These are phyloP conservation scores for Cheilinus undulatus DNA, from an alignment of 2,113 vertebrate species.

Conservation along the genomic window DNA sequence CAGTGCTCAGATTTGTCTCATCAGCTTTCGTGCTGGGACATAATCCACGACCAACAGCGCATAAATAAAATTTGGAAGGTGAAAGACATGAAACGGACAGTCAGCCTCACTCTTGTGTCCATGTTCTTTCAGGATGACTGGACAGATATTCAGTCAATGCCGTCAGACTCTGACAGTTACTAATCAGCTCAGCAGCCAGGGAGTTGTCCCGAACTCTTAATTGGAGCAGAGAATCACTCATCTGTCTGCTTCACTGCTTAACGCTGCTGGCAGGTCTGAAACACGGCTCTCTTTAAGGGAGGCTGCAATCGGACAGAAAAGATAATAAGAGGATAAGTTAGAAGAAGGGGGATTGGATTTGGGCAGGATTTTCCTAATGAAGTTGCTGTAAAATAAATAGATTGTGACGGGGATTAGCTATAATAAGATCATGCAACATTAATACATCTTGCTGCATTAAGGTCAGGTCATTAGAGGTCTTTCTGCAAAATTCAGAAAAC, in stretches of 20 bases:
- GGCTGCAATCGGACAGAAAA: neutral
- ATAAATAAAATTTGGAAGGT: neutral
- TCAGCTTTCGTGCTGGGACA: neutral
- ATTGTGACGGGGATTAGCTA: neutral
- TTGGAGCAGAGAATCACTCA: conserved; percentile 43
- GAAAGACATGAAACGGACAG: neutral
- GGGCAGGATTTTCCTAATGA: neutral
- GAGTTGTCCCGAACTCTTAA: conserved; percentile 29
- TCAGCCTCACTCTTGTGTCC: neutral
- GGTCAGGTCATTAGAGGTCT: neutral
- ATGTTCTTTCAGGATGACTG: neutral
- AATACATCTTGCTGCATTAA: neutral
- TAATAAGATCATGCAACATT: conserved; percentile 10
- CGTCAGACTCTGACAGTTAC: conserved; percentile 11
- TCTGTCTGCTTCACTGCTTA: conserved; percentile 27
- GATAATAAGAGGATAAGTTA: conserved; percentile 13
- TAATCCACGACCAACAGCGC: neutral
- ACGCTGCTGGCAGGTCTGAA: neutral
- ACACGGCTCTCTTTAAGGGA: neutral
- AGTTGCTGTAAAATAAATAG: conserved; percentile 33
- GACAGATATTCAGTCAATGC: conserved; percentile 1
- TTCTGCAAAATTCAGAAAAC: neutral
- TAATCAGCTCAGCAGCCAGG: conserved; percentile 29
- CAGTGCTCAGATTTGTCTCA: neutral
- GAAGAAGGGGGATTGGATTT: neutral